Conservation (phyloP, 2,888 invertebrate genomes). For the Perdita meconis region DNA sequence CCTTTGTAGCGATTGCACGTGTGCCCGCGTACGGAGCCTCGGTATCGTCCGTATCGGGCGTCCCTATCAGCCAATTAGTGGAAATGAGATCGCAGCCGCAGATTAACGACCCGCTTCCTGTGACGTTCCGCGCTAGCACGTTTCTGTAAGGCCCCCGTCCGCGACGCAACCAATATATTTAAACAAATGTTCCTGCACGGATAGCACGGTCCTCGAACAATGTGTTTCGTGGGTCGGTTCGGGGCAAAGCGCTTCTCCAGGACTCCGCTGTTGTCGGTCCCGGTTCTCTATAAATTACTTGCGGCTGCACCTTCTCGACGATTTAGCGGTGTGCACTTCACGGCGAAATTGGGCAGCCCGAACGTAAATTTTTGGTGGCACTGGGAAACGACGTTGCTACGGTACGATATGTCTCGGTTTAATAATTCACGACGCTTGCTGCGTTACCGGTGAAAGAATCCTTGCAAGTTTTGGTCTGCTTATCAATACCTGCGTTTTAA, state of each 20-base stretch:
- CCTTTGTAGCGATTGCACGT: constrained; percentile 58
- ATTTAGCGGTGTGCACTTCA: not conserved
- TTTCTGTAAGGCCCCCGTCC: constrained; percentile 60
- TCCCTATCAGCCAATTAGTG: constrained; percentile 80
- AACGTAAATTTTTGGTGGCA: constrained; percentile 1
- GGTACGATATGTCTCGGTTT: not conserved
- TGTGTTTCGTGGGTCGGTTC: constrained; percentile 2
- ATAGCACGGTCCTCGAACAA: constrained; percentile 20
- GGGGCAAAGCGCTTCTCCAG: not conserved
- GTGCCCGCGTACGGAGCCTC: constrained; percentile 54
- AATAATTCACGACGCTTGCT: no score
- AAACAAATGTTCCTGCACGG: constrained; percentile 34
- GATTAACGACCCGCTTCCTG: constrained; percentile 79
- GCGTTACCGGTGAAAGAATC: no score
- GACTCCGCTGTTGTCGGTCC: not conserved
- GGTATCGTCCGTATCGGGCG: constrained; percentile 73
- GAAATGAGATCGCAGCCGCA: constrained; percentile 80
- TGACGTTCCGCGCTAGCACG: constrained; percentile 68
- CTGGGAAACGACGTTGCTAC: not conserved
- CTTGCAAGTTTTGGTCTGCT: no score
- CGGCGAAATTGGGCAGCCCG: not conserved
- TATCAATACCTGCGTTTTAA: no score
- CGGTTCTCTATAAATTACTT: not conserved
- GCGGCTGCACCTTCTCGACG: not conserved
- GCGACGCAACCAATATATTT: constrained; percentile 46